Base-by-base conservation (phyloP, 2,888 invertebrate species). In the Notodromas monacha region DNA sequence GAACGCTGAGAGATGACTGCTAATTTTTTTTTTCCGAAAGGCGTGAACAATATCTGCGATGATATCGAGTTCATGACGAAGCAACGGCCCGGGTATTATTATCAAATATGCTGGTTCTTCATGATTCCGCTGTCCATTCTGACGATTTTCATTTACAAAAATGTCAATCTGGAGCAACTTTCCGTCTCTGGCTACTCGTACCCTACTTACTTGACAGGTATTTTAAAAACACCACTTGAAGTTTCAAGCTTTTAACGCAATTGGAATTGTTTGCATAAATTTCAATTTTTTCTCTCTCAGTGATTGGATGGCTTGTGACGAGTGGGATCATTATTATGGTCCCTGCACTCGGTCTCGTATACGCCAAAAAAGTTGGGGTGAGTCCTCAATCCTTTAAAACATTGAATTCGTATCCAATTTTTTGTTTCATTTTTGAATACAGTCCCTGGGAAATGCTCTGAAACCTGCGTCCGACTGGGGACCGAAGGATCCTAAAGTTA, bases 31-130 rank as follows among this genome's bases (percentile, higher is more conserved):
- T 36, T 8, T 26, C 31, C 34, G 8, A 31, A 36, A 60, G 62
- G 64, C 13, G 45, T 65, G 16, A 56, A 60, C 37, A 61, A 65
- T 33, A 52, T 68, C 34, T 59, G 65, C 39, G 51, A 56, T 30
- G 76, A 77, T 42, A 52, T 70, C 16, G 69, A 74, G 45, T 76
- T 65, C 44, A 76, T 76, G 76, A 48, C 69, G 39, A 61, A 63
- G 12, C 55, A 54, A 15, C 61, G 61, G 45, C 58, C 65, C 1
- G 58, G 63, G 46, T 40, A 61, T 16, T 76, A 72, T 44, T 76
- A 74, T 74, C 57, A 72, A 35, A 38, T 67, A 26, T 72, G 70
- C 38, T 77, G 76, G 76, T 59, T 60, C 1, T 29, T 69, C 5
- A 45, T 72, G 28, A 68, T 68, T 2, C 76, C 76, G 0, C 40